phyloP scores from a whole-genome alignment of 92 coral and sea anemone species.

The Muricea muricata region DNA sequence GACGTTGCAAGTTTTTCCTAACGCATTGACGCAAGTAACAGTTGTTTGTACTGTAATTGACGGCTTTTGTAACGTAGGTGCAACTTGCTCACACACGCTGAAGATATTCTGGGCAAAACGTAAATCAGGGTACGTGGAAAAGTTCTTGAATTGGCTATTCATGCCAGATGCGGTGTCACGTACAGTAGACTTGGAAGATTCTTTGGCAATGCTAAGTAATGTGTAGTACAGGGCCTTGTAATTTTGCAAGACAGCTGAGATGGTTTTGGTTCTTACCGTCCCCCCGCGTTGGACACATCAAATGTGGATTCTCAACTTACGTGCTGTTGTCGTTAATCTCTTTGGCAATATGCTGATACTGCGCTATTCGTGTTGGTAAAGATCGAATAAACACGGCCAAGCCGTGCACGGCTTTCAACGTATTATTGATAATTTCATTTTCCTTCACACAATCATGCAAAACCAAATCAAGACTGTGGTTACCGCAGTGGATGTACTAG shows the following conservation, averaged over 20 bases:
- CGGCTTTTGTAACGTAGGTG: too few relatives aligned
- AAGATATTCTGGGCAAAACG: slow-evolving; percentile 38
- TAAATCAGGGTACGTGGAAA: slow-evolving; percentile 28
- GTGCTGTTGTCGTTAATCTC: slow-evolving; percentile 10
- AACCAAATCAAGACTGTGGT: slow-evolving; percentile 32
- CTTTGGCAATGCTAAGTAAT: slow-evolving; percentile 36
- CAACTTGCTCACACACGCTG: slow-evolving; percentile 34
- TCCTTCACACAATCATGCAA: slow-evolving; percentile 25
- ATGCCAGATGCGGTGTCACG: slow-evolving; percentile 23
- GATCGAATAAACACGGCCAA: slow-evolving; percentile 32
- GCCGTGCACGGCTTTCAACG: slow-evolving; percentile 21
- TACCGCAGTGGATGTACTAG: slow-evolving; percentile 17
- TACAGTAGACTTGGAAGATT: slow-evolving; percentile 28
- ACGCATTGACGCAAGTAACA: too few relatives aligned
- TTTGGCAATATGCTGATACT: slow-evolving; percentile 16
- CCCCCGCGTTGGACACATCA: slow-evolving; percentile 31
- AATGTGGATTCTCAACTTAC: slow-evolving; percentile 35
- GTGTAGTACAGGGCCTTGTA: slow-evolving; percentile 18
- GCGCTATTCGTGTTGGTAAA: slow-evolving; percentile 35
- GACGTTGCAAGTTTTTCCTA: too few relatives aligned
- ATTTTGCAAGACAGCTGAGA: slow-evolving; percentile 8
- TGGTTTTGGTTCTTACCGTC: slow-evolving; percentile 38
- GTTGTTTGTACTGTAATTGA: too few relatives aligned
- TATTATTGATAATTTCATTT: slow-evolving; percentile 9
- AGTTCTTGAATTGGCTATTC: background rate